Evolutionary conservation across 2,797 vertebrate species (phyloP), one percentile per base, ranked within the genome.

Genomic region (Molossus alvarezi): DNA sequence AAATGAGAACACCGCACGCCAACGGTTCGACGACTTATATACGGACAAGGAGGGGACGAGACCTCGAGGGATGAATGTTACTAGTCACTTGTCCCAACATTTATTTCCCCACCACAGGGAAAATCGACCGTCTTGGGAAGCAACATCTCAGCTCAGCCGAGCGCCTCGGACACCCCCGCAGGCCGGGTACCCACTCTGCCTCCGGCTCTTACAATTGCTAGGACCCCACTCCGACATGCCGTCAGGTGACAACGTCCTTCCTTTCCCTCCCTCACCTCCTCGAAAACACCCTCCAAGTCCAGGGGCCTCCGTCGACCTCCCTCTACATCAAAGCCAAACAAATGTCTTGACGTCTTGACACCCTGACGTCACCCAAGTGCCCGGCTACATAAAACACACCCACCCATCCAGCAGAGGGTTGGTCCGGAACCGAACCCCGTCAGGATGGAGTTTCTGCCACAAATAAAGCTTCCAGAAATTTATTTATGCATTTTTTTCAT

Each of bases 1-100:
- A 9, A 23, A 21, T 3, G 33, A 58, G 9, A 23, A 23, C 8
- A 8, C 57, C 7, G 21, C 9, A 23, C 0, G 0, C 20, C 12
- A 0, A n/a, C 3, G 0, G 0, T 2, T 29, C 51, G 6, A 3
- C 3, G 1, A 21, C 23, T 13, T 1, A n/a, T 1, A 11, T 2
- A 18, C 17, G n/a, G 18, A 8, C 41, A 41, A 17, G 0, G 5
- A 0, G 7, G 0, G 5, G 3, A 25, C 3, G 27, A 25, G 21
- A 25, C 25, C 2, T 0, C 9, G 33, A 0, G 18, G 18, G 4
- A 18, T 0, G 53, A 1, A 5, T 48, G 14, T 20, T 6, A 1
- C 3, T 1, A 0, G 17, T 33, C 6, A 9, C 20, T 5, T 33
- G 21, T 20, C 14, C 21, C 0, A 4, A 41, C 0, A n/a, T 15